Percentiles rank a stretch among this genome's conserved stretches.
Evolutionary conservation across 1,140 invertebrate genomes (phyloP).

Genomic region (Callitettix versicolor): DNA sequence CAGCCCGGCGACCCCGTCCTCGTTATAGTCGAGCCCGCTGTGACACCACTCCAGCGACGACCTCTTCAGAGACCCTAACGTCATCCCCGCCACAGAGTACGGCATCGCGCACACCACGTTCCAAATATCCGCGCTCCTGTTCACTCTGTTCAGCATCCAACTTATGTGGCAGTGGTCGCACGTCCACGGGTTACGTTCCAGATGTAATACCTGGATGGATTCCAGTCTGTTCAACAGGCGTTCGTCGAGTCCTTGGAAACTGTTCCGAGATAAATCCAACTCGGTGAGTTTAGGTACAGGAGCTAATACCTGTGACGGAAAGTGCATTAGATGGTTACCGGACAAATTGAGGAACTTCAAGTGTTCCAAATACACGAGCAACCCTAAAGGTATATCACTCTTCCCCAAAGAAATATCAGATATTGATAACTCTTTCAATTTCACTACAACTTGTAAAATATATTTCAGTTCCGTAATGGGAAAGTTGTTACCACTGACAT

Average conservation of each 20-base stretch:
- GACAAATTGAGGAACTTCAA: constrained; percentile 42
- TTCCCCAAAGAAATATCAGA: constrained; percentile 38
- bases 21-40: constrained; percentile 26
- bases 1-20: constrained; percentile 24
- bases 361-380: constrained; percentile 40
- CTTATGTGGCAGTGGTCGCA: constrained; percentile 53
- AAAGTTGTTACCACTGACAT: constrained; percentile 53
- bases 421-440: constrained; percentile 43
- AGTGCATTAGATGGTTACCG: constrained; percentile 43
- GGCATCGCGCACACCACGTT: constrained; percentile 32
- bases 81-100: constrained; percentile 37
- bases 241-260: constrained; percentile 44
- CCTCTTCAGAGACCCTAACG: constrained; percentile 36
- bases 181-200: constrained; percentile 53
- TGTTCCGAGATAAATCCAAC: constrained; percentile 51
- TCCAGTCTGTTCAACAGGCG: constrained; percentile 42
- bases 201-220: constrained; percentile 35
- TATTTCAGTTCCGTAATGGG: constrained; percentile 34
- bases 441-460: constrained; percentile 42
- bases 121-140: constrained; percentile 37
- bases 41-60: constrained; percentile 41
- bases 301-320: constrained; percentile 43
- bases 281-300: constrained; percentile 42
- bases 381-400: constrained; percentile 37
- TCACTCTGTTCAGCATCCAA: constrained; percentile 40